Evolutionary conservation across 1,140 invertebrate genomes (phyloP), one percentile per base, ranked within the genome.

Genomic region (Dryas iulia): DNA sequence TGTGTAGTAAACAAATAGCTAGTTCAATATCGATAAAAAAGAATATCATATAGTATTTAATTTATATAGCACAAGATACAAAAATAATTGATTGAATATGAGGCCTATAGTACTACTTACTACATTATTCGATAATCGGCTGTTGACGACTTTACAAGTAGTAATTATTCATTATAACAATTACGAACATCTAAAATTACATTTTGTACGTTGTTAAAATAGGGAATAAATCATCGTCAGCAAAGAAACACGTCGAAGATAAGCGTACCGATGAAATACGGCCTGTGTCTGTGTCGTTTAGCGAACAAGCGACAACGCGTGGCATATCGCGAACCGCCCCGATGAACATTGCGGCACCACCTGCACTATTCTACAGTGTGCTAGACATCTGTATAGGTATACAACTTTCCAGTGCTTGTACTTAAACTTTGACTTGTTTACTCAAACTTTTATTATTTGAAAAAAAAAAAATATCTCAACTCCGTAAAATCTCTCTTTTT

Each of bases 161-260:
- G 47, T 61, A 57, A 71, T 64, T 59, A 64, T 71, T 66, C 69
- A 66, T 71, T 57, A 61, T 66, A 71, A 71, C 47, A 66, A 66
- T 71, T 61, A 61, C 63, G 21, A 31, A 61, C 62, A 61, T 61
- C 31, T 57, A 59, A 59, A 64, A 64, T 69, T 24, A 28, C 60
- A 60, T 59, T 63, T 64, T 60, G 81, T 82, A 80, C 85, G 83
- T 77, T 66, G 47, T 74, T 59, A 78, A 76, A 79, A 78, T 72
- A 76, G 73, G 68, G 66, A 72, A 91, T 91, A 90, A 90, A 90
- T 90, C 86, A 91, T 89, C 74, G 77, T 89, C 76, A 77, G 74
- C 74, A 75, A 72, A 74, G 74, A 73, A 76, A 89, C 86, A 83
- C 76, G 78, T 79, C 78, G 69, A 60, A 79, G 86, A 88, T 90